These are phyloP conservation scores for Grammatotria lemairii DNA, from an alignment of 2,113 vertebrate genomes.

Conservation along the genomic window DNA sequence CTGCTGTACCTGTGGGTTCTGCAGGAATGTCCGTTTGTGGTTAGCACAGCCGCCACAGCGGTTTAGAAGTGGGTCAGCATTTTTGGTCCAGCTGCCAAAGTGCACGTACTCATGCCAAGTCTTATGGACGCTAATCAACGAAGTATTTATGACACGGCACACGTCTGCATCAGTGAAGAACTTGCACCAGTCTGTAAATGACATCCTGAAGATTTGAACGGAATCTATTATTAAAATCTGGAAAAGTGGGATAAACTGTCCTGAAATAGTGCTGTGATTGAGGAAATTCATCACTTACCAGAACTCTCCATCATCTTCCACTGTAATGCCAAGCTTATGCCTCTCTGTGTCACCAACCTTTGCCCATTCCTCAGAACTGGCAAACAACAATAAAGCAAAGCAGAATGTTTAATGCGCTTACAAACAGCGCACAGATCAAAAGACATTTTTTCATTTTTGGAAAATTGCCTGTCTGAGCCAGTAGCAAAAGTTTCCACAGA, in stretches of 20 bases:
- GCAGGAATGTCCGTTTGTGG: slow-evolving; percentile 82
- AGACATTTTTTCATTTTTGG: accelerated
- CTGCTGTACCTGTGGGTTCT: slow-evolving; percentile 88
- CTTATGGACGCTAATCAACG: slow-evolving; percentile 79
- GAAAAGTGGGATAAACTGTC: neutral
- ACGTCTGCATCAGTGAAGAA: slow-evolving; percentile 81
- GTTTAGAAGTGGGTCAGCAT: slow-evolving; percentile 78
- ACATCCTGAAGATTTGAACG: slow-evolving; percentile 76
- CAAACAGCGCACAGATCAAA: neutral
- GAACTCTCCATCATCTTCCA: slow-evolving; percentile 91
- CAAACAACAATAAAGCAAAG: neutral
- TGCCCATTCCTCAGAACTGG: slow-evolving; percentile 89
- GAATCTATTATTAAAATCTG: neutral
- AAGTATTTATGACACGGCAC: slow-evolving; percentile 86
- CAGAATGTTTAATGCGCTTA: neutral
- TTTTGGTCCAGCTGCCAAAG: slow-evolving; percentile 78
- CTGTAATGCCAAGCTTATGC: slow-evolving; percentile 76
- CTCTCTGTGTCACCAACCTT: slow-evolving; percentile 80
- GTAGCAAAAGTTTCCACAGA: neutral
- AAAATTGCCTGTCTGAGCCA: neutral
- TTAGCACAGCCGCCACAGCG: slow-evolving; percentile 89
- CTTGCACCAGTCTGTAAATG: slow-evolving; percentile 87
- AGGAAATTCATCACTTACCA: slow-evolving; percentile 72
- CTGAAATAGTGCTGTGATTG: neutral
- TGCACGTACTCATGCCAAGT: slow-evolving; percentile 78